Evolutionary conservation across 2,113 vertebrate species (phyloP), one percentile per base, ranked within the genome.

Genomic region (Cynoglossus semilaevis): DNA sequence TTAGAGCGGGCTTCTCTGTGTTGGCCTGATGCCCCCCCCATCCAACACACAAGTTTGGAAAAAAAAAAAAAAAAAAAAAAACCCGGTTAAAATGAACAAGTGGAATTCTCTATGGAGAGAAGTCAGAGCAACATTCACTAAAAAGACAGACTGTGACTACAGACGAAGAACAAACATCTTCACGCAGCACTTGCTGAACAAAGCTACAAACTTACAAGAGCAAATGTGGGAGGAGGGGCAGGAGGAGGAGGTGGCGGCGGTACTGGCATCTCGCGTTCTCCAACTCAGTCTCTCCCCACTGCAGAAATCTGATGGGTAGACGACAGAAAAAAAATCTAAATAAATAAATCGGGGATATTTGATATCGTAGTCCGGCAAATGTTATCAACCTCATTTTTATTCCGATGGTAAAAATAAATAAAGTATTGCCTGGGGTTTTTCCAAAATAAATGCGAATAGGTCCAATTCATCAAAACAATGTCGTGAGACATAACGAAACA

Each of bases 1-100:
- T 96, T 46, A 96, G 85, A 22, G 3, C 1, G 9, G 96, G 95
- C 74, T 96, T 98, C 55, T 94, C 92, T 59, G 87, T 94, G 85
- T 96, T 98, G 49, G 94, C 95, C 97, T 99, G 75, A 35, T 68
- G 35, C 12, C 62, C 12, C 73, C 12, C 66, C 12, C 15, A 54
- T 1, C 48, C 1, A 53, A 51, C 40, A n/a, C n/a, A n/a, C n/a
- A n/a, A n/a, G n/a, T n/a, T n/a, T n/a, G n/a, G n/a, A n/a, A n/a
- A n/a, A n/a, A n/a, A n/a, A n/a, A 40, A 2, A 40, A 2, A 40
- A 9, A 40, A 40, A 5, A 9, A 42, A n/a, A 43, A n/a, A 43
- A n/a, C 1, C 5, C 5, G 15, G 15, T n/a, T 43, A 13, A 41
- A 41, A 41, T 4, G 9, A 9, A 41, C 12, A 12, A 14, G 38